Evolutionary conservation across 2,113 vertebrate species (phyloP), one percentile per base, ranked within the genome.

Genomic region (Tyrannus savana): DNA sequence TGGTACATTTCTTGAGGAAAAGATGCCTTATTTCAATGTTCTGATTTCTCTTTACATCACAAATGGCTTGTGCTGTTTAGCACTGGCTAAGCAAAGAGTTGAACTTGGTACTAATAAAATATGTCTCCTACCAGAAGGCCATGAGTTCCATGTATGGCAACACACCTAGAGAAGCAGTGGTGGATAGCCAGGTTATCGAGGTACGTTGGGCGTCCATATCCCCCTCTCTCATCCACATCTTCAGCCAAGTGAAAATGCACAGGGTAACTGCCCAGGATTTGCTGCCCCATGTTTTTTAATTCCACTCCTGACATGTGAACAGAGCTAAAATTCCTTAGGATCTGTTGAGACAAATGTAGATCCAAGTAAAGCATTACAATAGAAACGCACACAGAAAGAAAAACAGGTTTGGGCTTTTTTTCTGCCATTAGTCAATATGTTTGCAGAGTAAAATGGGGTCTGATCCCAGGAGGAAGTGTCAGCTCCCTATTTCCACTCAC

Each of bases 121-220:
- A 7, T 22, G 23, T 77, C 56, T 96, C 98, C 93, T 98, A 98
- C 98, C 98, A 97, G 95, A 79, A 98, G 89, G 75, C 79, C 90
- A 41, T 41, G 85, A 62, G 96, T 95, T 50, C 94, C 96, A 92
- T 82, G 72, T 50, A 90, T 84, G 69, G 95, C 90, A 79, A 91
- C 97, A 95, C 96, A 96, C 80, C 91, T 91, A 12, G 97, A 97
- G 96, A 97, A 96, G 93, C 97, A 95, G 93, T 92, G 97, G 52
- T 97, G 97, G 81, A 97, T 68, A 44, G 86, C 59, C 72, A 88
- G 55, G 76, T 95, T 95, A 42, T 97, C 30, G 1, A 84, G 81
- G 72, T 91, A 89, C 0, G 18, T 50, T 19, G 87, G 83, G 7
- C 3, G 53, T 14, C 69, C 19, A 4, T 77, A 92, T 30, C 96